Evolutionary conservation across 2,797 vertebrate genomes (phyloP), one percentile per base, ranked within the genome.

Genomic region (Acipenser oxyrinchus): DNA sequence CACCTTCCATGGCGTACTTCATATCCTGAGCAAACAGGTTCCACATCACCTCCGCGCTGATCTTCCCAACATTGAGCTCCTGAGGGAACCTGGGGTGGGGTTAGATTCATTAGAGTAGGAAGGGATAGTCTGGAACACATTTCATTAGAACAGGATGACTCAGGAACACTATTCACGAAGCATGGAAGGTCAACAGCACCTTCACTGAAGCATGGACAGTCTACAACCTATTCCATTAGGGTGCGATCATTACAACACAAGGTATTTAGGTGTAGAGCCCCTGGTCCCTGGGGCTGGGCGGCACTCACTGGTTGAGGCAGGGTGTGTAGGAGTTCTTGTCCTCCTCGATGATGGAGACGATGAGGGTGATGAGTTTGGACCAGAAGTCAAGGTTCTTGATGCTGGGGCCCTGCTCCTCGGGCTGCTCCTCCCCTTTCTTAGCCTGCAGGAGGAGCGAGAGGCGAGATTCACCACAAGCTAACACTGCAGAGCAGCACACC

Each of bases 321-420:
- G 89, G 95, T 0, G 83, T 99, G 77, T 99, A 99, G 6, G 96
- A 99, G 70, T 99, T 99, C 82, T 97, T 99, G 82, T 99, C 97
- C 74, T 99, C 97, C 79, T 99, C 97, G 0, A 98, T 98, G 74
- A 99, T 99, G 73, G 97, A 99, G 66, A 99, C 97, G 0, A 99
- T 99, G 65, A 99, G 89, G 4, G 97, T 99, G 79, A 99, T 99
- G 66, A 99, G 90, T 82, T 99, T 99, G 74, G 97, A 98, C 97
- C 96, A 99, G 77, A 98, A 99, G 82, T 99, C 96, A 48, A 99
- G 88, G 82, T 99, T 99, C 84, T 96, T 99, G 82, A 98, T 97
- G 88, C 95, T 98, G 71, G 97, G 96, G 0, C 97, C 96, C 76
- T 99, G 96, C 65, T 99, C 97, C 69, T 99, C 97, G 0, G 95